Evolutionary conservation across 2,113 vertebrate species (phyloP), one percentile per base, ranked within the genome.

Genomic region (Urocynchramus pylzowi): DNA sequence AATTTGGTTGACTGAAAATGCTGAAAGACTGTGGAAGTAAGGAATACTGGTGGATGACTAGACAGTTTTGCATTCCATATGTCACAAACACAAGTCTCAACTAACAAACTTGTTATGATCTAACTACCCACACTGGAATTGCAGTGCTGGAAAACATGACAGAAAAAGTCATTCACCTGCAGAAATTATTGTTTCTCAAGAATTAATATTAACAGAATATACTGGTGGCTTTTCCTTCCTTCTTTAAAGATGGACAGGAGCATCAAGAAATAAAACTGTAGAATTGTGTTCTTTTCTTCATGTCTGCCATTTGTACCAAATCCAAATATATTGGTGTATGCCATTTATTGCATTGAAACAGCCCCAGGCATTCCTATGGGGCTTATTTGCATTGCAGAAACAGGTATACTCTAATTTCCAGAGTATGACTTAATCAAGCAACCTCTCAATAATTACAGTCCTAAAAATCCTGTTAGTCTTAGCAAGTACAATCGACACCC

Each of bases 1-100:
- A 98, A 84, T 97, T 96, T 97, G 97, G 97, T 95, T 98, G 97
- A 97, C 95, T 98, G 97, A 93, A 97, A 98, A 97, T 90, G 92
- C 85, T 97, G 95, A 95, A 96, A 97, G 93, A 92, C 88, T 97
- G 74, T 97, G 89, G 78, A 96, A 96, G 47, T 71, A 52, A 10
- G 42, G 67, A 95, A 95, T 53, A 71, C 44, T 23, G 57, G 83
- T 63, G 80, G 94, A 93, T 96, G 97, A 97, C 93, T 94, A 95
- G 94, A 91, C 95, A 96, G 83, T 89, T 97, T 71, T 95, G 91
- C 89, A 87, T 94, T 92, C 95, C 60, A 5, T 68, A 81, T 89
- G 82, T 87, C 94, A 97, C 84, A 97, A 84, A 82, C 35, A 93
- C 17, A 75, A 78, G 69, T 91, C 45, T 95, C 95, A 95, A 57